A percentile compares a stretch with the other conserved stretches of the same genome.
phyloP scores from a whole-genome alignment of 2,797 vertebrate genomes.

The Lindbergichthys nudifrons region DNA sequence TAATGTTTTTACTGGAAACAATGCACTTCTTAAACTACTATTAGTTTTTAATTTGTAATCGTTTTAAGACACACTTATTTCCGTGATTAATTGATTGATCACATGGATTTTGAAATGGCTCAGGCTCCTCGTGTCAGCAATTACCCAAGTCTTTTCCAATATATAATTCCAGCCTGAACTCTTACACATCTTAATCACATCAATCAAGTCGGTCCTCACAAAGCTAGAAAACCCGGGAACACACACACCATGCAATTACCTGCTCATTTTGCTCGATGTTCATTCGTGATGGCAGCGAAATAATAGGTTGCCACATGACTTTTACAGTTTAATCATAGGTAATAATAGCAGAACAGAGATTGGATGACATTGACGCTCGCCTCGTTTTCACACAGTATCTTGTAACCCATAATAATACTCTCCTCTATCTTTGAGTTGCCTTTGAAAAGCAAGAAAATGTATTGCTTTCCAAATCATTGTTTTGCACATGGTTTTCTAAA shows the following conservation, averaged over 20 bases:
- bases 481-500: conserved; percentile 7
- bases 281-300: conserved; percentile 55
- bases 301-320: conserved; percentile 58
- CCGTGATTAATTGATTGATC: not conserved
- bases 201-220: conserved; percentile 32
- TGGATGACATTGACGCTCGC: conserved; percentile 28
- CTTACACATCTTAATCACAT: conserved; percentile 30
- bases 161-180: conserved; percentile 11
- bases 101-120: conserved; percentile 1
- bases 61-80: not conserved
- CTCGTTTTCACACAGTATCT: conserved; percentile 1
- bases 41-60: not conserved
- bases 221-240: conserved; percentile 26
- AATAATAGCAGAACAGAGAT: conserved; percentile 49
- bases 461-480: not conserved
- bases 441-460: not conserved
- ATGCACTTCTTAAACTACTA: not conserved
- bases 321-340: conserved; percentile 64
- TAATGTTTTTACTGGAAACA: conserved; percentile 13
- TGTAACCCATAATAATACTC: not conserved
- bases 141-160: not conserved
- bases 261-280: conserved; percentile 36
- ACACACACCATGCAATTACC: conserved; percentile 51
- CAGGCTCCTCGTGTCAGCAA: conserved; percentile 5
- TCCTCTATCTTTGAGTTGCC: not conserved